Base-by-base conservation (phyloP, 2,797 vertebrate genomes). In the Epinephelus malabaricus region DNA sequence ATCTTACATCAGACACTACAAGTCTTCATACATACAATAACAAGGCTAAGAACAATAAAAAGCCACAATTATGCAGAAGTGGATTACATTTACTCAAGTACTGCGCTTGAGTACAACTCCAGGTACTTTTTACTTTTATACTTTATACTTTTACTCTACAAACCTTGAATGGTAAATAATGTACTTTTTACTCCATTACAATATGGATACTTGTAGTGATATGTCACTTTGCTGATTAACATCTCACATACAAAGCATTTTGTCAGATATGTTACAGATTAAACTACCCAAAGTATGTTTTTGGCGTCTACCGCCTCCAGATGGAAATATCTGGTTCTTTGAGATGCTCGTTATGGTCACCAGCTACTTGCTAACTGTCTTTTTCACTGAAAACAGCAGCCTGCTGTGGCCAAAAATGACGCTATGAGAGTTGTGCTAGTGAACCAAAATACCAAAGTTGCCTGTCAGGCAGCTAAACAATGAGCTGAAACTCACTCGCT, bases 1-100 rank as follows among this genome's bases (percentile, higher is more conserved):
- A 58, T 65, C 78, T 93, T 93, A 89, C 91, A 78, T 53, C 62
- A 86, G 77, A 82, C 59, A 76, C 59, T 27, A 66, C 50, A 67
- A 71, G 69, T 81, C 73, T 79, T 78, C 64, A 68, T 64, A 70
- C 53, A 65, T 69, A 65, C 78, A 82, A 80, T 72, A 67, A 69
- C 71, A 83, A 40, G 19, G 18, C 49, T 8, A 74, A 47, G 69
- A 79, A 88, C 45, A 81, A 82, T 63, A 51, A 40, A 55, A 82
- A 55, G 49, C 11, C 54, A n/a, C 80, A 75, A 76, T 64, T 25
- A 68, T 56, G 38, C 66, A 54, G 64, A 2, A 15, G 40, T 4
- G 38, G 65, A 73, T 59, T 59, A 15, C 10, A 46, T 60, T 66
- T 58, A 64, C 3, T 43, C 7, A 45, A 19, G 8, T 4, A 14